Evolutionary conservation across 2,888 invertebrate genomes (phyloP).

Genomic region (Megastigmus dorsalis): DNA sequence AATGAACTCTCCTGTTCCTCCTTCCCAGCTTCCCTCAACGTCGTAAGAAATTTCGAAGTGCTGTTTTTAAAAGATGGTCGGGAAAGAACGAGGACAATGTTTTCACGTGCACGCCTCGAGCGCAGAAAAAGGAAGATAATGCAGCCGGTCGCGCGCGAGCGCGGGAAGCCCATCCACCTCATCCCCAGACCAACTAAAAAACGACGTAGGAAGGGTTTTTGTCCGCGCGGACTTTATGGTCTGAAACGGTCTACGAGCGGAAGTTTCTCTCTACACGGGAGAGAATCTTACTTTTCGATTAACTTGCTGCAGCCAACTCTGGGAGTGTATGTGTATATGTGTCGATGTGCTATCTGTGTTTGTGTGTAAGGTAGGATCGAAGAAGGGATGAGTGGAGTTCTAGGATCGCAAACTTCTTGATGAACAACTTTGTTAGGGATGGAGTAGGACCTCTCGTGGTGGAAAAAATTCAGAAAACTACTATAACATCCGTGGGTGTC

Average conservation of each 20-base stretch:
- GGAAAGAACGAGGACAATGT: slow-evolving; percentile 28
- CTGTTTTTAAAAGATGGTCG: slow-evolving; percentile 36
- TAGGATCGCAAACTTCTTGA: slow-evolving; percentile 51
- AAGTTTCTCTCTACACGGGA: slow-evolving; percentile 38
- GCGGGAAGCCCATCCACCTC: no score
- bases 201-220: slow-evolving; percentile 26
- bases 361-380: not conserved
- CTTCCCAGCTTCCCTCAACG: not conserved
- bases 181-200: not conserved
- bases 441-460: not conserved
- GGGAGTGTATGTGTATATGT: no score
- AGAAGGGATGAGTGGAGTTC: slow-evolving; percentile 52
- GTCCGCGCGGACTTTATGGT: slow-evolving; percentile 45
- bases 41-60: slow-evolving; percentile 31
- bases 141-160: no score
- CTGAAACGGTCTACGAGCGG: slow-evolving; percentile 29
- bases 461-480: slow-evolving; percentile 42
- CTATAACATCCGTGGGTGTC: not conserved
- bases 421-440: slow-evolving; percentile 55
- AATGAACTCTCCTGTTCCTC: not conserved
- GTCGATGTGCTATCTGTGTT: no score
- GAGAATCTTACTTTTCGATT: slow-evolving; percentile 56
- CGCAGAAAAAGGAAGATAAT: slow-evolving; percentile 2
- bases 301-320: slow-evolving; percentile 47
- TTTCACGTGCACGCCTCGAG: slow-evolving; percentile 37